Evolutionary conservation across 2,797 vertebrate genomes (phyloP).

Genomic region (Anomalospiza imberbis): DNA sequence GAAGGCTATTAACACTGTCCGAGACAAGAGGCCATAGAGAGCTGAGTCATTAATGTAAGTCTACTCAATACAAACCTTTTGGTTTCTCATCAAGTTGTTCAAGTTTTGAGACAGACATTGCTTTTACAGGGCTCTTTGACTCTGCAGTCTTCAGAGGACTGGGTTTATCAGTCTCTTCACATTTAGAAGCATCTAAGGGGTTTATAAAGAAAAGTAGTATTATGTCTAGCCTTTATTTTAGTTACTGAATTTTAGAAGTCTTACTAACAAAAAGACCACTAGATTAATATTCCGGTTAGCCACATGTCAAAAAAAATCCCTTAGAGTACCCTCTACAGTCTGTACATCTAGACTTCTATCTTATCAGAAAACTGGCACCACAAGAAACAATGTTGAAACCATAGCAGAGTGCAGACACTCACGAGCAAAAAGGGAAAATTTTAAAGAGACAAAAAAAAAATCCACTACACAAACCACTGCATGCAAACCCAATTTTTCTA

Average conservation of each 20-base stretch:
- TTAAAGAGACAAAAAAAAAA: neutral
- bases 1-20: neutral
- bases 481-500: neutral
- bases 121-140: constrained; percentile 53
- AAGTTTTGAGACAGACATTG: constrained; percentile 5
- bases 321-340: neutral
- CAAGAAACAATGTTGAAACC: neutral
- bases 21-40: neutral
- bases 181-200: constrained; percentile 46
- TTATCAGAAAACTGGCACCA: neutral
- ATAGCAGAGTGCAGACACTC: neutral
- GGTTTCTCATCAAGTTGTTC: constrained; percentile 28
- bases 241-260: neutral
- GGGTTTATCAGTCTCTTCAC: constrained; percentile 63
- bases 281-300: neutral
- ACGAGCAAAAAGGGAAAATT: neutral
- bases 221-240: neutral
- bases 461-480: neutral
- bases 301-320: accelerated
- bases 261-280: neutral
- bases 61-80: constrained; percentile 65
- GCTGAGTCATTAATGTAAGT: neutral
- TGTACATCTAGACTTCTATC: neutral
- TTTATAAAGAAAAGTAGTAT: neutral
- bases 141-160: constrained; percentile 69